Conservation (phyloP, 2,113 vertebrate species). For the Centropus unirufus region DNA sequence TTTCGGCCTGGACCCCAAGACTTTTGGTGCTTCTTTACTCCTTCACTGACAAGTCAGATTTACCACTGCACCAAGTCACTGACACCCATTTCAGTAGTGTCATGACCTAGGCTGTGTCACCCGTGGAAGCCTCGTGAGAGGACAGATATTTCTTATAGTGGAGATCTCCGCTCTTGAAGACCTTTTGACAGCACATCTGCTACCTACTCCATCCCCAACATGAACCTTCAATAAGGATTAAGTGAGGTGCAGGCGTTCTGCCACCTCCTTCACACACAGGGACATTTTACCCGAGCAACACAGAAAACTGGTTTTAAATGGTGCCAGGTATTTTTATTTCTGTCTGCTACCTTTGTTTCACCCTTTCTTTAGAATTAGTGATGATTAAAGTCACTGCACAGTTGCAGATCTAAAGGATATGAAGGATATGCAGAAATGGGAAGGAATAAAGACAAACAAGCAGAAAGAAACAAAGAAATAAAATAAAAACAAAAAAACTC, state of each 20-base stretch:
- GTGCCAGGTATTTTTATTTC: neutral
- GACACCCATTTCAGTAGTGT: neutral
- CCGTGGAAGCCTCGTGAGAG: neutral
- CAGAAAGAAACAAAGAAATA: neutral
- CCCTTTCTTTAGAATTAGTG: slow-evolving; percentile 40
- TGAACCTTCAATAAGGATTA: neutral
- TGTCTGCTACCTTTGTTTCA: slow-evolving; percentile 7
- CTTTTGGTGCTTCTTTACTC: neutral
- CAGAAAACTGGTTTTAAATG: neutral
- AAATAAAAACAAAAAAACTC: neutral
- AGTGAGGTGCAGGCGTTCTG: neutral
- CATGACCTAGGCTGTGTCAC: neutral
- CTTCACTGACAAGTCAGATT: neutral
- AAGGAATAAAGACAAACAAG: neutral
- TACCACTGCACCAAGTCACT: neutral
- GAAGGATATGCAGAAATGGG: neutral
- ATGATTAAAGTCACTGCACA: slow-evolving; percentile 22
- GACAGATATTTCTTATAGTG: neutral
- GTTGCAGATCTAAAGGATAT: slow-evolving; percentile 21
- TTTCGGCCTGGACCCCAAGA: neutral
- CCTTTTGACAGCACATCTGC: neutral
- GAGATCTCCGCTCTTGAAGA: neutral
- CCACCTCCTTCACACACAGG: neutral
- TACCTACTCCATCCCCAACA: neutral
- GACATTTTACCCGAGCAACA: neutral